A percentile compares a stretch with the other conserved stretches of the same genome.
Conservation (phyloP, 2,797 vertebrate species). For the Pangasius krempfi region DNA sequence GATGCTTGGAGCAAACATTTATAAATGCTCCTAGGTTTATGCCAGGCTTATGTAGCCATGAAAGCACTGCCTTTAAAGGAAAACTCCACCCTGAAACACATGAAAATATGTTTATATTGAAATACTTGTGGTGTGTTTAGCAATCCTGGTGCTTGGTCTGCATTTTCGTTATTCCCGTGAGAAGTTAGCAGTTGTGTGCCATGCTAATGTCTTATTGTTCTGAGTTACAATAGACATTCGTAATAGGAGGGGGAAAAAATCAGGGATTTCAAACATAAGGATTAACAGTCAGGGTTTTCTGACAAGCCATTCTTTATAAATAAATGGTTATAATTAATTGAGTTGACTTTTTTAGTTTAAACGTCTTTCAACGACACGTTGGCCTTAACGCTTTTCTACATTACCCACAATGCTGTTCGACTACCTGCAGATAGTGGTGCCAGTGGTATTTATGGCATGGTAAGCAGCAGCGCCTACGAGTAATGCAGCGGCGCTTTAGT, state of each 20-base stretch:
- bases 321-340: no score
- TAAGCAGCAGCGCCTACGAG: neutral
- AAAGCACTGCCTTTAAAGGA: neutral
- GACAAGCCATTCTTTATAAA: neutral
- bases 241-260: no score
- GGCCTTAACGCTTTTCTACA: neutral
- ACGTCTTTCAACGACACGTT: neutral
- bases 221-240: neutral
- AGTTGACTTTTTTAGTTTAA: no score
- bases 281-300: neutral
- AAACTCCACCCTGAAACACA: neutral
- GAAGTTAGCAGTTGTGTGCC: neutral
- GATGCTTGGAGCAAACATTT: neutral
- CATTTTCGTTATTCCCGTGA: neutral
- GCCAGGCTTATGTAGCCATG: neutral
- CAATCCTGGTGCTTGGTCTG: neutral
- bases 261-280: neutral
- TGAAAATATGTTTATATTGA: neutral
- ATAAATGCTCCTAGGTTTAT: neutral
- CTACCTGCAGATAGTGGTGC: neutral
- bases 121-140: neutral
- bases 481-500: neutral
- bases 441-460: neutral
- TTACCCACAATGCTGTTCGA: neutral
- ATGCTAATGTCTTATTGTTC: neutral